Evolutionary conservation across 2,888 invertebrate species (phyloP).

Genomic region (Pimpla rufipes): DNA sequence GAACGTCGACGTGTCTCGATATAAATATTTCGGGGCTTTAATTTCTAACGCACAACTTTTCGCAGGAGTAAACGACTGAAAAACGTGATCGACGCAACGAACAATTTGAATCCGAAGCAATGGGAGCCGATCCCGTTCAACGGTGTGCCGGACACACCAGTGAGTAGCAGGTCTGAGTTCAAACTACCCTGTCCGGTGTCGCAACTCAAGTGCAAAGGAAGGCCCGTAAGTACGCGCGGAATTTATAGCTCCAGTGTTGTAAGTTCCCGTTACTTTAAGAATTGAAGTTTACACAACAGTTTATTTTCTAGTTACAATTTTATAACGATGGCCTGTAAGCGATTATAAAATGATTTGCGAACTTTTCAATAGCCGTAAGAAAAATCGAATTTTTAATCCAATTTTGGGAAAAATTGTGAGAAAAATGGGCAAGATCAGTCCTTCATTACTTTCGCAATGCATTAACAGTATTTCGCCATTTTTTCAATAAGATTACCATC

Average conservation of each 20-base stretch:
- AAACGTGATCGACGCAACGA: slow-evolving; percentile 36
- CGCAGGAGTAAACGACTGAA: slow-evolving; percentile 61
- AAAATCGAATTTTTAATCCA: too few species aligned
- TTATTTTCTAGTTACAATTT: too few species aligned
- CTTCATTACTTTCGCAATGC: too few species aligned
- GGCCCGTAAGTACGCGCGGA: slow-evolving; percentile 61
- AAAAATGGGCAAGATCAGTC: too few species aligned
- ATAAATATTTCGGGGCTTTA: neutral
- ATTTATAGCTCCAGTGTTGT: neutral
- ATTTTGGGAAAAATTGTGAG: too few species aligned
- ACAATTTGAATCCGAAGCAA: slow-evolving; percentile 58
- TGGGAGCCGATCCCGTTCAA: slow-evolving; percentile 80
- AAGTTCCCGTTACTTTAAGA: too few species aligned
- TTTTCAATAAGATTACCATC: too few species aligned
- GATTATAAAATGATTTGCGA: too few species aligned
- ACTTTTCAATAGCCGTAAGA: too few species aligned
- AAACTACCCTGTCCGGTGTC: slow-evolving; percentile 77
- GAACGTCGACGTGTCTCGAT: neutral
- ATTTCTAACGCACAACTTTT: slow-evolving; percentile 4
- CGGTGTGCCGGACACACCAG: slow-evolving; percentile 73
- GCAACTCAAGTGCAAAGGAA: slow-evolving; percentile 70
- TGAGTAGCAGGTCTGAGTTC: slow-evolving; percentile 71
- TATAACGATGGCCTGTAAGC: too few species aligned
- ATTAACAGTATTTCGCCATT: too few species aligned
- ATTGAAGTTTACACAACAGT: too few species aligned